Conservation (phyloP, 1,140 invertebrate species). For the Pogonus chalceus region DNA sequence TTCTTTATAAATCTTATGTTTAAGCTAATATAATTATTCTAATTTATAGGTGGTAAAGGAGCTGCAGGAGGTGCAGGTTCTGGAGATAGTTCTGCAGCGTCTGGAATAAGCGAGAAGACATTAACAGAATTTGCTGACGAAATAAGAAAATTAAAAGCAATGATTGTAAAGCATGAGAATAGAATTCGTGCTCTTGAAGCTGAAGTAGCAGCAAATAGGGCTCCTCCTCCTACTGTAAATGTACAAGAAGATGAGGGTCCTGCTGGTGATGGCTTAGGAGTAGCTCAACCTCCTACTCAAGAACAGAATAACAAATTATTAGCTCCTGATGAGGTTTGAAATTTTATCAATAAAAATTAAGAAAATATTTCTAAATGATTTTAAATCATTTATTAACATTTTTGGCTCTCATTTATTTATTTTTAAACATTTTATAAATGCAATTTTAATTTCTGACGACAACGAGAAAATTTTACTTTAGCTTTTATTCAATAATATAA, state of each 20-base stretch:
- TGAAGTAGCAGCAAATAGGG: constrained; percentile 39
- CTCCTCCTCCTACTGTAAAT: constrained; percentile 26
- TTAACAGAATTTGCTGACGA: constrained; percentile 76
- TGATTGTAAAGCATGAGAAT: constrained; percentile 91
- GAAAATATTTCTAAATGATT: no score
- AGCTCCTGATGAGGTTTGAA: constrained; percentile 39
- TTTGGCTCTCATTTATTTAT: no score
- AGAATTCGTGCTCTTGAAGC: constrained; percentile 67
- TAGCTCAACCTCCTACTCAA: neutral
- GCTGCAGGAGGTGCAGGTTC: constrained; percentile 33
- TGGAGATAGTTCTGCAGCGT: constrained; percentile 18
- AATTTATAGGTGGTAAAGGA: constrained; percentile 36
- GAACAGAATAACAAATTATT: constrained; percentile 22
- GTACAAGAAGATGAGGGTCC: constrained; percentile 12
- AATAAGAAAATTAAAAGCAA: constrained; percentile 82
- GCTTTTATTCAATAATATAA: no score
- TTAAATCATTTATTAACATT: no score
- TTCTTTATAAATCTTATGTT: no score
- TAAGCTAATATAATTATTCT: no score
- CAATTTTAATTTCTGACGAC: no score
- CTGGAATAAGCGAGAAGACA: constrained; percentile 44
- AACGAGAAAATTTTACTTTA: no score
- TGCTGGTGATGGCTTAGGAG: constrained; percentile 3
- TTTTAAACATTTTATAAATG: no score
- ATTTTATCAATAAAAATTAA: constrained; percentile 4